Conservation (phyloP, 2,888 invertebrate genomes). For the Pediacus dermestoides region DNA sequence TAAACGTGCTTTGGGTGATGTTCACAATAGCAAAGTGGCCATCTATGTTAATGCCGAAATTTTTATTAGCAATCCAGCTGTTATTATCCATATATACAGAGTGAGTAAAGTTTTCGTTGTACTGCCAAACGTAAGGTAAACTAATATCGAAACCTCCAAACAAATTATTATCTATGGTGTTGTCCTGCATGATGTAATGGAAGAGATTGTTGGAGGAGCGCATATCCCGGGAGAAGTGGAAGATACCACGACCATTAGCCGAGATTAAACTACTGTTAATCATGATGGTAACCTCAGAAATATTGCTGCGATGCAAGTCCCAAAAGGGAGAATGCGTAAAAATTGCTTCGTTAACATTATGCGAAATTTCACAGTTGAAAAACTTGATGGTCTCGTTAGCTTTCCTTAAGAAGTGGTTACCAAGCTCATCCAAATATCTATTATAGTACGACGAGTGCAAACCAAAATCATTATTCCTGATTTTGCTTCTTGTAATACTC, state of each 20-base stretch:
- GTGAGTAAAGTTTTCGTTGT: constrained; percentile 92
- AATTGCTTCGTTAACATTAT: constrained; percentile 77
- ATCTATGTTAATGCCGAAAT: constrained; percentile 80
- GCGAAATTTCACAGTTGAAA: constrained; percentile 74
- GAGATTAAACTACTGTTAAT: constrained; percentile 81
- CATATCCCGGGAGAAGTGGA: constrained; percentile 88
- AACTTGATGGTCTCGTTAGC: constrained; percentile 83
- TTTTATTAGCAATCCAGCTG: constrained; percentile 80
- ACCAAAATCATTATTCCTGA: constrained; percentile 77
- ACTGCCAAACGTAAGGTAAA: constrained; percentile 93
- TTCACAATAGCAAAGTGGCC: constrained; percentile 93
- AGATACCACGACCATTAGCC: constrained; percentile 84
- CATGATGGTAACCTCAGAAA: constrained; percentile 87
- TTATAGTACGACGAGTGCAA: constrained; percentile 84
- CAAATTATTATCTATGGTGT: constrained; percentile 79
- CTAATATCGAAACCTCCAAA: constrained; percentile 84
- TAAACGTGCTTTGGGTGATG: constrained; percentile 79
- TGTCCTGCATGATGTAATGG: constrained; percentile 87
- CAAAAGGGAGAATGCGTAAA: constrained; percentile 80
- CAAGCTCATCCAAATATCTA: constrained; percentile 78
- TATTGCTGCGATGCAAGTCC: constrained; percentile 79
- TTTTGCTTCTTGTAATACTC: constrained; percentile 66
- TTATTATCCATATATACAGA: constrained; percentile 83
- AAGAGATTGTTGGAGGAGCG: constrained; percentile 95
- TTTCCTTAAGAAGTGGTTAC: constrained; percentile 81